phyloP scores from a whole-genome alignment of 2,888 invertebrate species.

The Stegana nigrithorax region DNA sequence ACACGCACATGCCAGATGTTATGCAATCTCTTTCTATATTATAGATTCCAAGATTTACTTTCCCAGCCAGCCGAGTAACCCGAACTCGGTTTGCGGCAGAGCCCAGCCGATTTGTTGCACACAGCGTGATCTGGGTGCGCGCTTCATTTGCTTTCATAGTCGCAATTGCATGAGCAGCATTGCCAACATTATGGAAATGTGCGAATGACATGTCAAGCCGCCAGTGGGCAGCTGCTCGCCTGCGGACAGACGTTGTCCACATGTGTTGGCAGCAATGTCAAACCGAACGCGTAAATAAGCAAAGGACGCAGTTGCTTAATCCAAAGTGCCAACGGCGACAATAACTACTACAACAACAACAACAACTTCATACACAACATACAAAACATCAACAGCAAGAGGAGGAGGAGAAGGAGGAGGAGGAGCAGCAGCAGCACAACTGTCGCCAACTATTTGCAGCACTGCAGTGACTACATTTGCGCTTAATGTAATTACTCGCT shows the following conservation, averaged over 20 bases:
- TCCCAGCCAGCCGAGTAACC: not conserved
- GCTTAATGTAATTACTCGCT: too few relatives aligned
- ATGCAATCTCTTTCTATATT: not conserved
- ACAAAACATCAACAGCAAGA: too few relatives aligned
- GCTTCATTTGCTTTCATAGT: slow-evolving; percentile 75
- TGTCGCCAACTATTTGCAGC: too few relatives aligned
- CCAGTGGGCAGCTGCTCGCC: not conserved
- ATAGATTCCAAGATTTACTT: not conserved
- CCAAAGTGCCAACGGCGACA: too few relatives aligned
- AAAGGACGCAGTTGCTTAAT: too few relatives aligned
- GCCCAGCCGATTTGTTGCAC: slow-evolving; percentile 80
- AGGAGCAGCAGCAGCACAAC: too few relatives aligned
- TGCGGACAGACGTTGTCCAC: slow-evolving; percentile 17
- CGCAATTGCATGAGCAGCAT: slow-evolving; percentile 71
- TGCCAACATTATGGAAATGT: slow-evolving; percentile 33
- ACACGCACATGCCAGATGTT: not conserved
- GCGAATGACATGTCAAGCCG: too few relatives aligned
- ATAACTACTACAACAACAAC: too few relatives aligned
- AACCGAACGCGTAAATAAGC: too few relatives aligned
- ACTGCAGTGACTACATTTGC: too few relatives aligned
- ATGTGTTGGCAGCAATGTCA: slow-evolving; percentile 37
- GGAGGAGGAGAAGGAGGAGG: too few relatives aligned
- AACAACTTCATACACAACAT: too few relatives aligned
- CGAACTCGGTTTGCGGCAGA: slow-evolving; percentile 72
- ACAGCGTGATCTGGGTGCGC: slow-evolving; percentile 67